Evolutionary conservation across 2,113 vertebrate species (phyloP).

Genomic region (Lagenorhynchus albirostris): DNA sequence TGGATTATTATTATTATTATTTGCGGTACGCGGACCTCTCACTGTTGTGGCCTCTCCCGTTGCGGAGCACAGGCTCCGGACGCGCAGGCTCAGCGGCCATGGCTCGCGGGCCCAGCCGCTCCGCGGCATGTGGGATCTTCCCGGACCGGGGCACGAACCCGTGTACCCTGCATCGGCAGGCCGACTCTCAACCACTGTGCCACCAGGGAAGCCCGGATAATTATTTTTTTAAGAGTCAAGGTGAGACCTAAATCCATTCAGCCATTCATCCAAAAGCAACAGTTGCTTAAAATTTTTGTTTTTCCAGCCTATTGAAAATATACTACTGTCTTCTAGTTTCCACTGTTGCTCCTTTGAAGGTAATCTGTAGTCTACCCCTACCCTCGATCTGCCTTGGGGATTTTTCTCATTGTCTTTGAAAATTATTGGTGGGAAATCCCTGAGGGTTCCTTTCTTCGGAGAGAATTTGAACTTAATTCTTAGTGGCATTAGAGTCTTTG

Average conservation of each 20-base stretch:
- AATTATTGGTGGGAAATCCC: not conserved
- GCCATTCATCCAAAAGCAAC: not conserved
- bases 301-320: not conserved
- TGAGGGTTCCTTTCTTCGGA: not conserved
- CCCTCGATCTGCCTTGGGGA: not conserved
- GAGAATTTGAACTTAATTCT: not conserved
- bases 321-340: not conserved
- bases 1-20: not conserved
- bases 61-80: no score
- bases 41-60: no score
- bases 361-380: not conserved
- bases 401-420: not conserved
- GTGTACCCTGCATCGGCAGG: no score
- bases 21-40: no score
- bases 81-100: no score
- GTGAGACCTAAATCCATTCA: not conserved
- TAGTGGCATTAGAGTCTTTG: not conserved
- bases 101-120: no score
- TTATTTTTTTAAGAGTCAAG: not conserved
- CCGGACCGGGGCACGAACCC: rapidly evolving
- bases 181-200: no score
- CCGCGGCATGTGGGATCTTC: no score
- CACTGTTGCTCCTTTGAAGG: not conserved
- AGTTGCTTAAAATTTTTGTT: not conserved
- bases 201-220: not conserved